A percentile compares a stretch with the other conserved stretches of the same genome.
phyloP scores from a whole-genome alignment of 1,140 invertebrate species.

The Drosophila teissieri region DNA sequence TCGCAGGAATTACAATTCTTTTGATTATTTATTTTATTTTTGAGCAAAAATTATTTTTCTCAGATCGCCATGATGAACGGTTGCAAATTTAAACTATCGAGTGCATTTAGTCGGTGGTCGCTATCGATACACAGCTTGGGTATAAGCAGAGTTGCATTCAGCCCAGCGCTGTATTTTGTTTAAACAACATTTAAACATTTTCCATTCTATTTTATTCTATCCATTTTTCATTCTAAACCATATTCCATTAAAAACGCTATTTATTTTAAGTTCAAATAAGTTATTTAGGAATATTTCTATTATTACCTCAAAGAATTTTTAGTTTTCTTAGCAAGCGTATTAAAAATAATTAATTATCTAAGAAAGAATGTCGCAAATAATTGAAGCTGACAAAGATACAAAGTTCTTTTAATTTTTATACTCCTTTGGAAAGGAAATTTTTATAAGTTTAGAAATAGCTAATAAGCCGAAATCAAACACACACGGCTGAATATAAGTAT shows the following conservation, averaged over 20 bases:
- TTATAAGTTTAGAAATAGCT: no score
- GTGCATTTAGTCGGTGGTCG: background rate
- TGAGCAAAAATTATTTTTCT: slow-evolving; percentile 45
- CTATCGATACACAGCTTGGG: slow-evolving; percentile 9
- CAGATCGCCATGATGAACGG: slow-evolving; percentile 33
- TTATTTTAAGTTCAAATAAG: background rate
- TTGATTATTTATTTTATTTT: slow-evolving; percentile 79
- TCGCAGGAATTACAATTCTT: slow-evolving; percentile 70
- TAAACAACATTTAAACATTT: background rate
- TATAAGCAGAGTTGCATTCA: background rate
- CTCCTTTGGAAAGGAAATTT: no score
- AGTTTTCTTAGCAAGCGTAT: no score
- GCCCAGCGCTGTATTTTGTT: background rate
- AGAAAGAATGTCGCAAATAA: no score
- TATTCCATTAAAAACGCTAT: background rate
- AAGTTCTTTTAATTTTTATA: no score
- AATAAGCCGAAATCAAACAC: no score
- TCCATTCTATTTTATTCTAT: no score
- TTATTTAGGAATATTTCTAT: no score
- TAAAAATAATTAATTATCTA: no score
- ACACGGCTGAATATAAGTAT: background rate
- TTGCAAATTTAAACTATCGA: slow-evolving; percentile 18
- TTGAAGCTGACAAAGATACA: no score
- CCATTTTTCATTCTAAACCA: background rate
- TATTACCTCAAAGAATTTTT: no score